Base-by-base conservation (phyloP, 1,140 invertebrate species). In the Drosophila asahinai region DNA sequence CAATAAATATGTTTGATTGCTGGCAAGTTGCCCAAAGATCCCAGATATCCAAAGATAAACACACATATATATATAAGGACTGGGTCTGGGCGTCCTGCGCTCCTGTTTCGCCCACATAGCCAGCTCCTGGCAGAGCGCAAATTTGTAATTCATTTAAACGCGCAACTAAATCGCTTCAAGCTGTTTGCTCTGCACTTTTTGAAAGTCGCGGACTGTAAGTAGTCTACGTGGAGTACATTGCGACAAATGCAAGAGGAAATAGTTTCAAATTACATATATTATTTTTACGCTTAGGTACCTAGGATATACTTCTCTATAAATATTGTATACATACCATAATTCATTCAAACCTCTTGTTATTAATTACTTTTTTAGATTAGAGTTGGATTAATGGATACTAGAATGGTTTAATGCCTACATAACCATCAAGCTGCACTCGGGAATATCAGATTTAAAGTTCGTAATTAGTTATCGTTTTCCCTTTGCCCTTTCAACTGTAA, bases 1-100 rank as follows among this genome's bases (percentile, higher is more conserved):
- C 81, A 87, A 91, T 91, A 91, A 91, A 91, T 91, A 89, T 73
- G 54, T 75, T 91, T 84, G 73, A 91, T 80, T 75, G 76, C 59
- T 91, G 87, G 89, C 89, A 83, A 68, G 62, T 79, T 77, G 72
- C 81, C 89, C 71, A 64, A 68, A 48, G 30, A 64, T 47, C 54
- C 54, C 54, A 54, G 40, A 59, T 40, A 67, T 38, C 42, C 27
- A n/a, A 62, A 42, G 43, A 77, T 55, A 66, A 59, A 60, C 54
- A 57, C 19, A 57, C 25, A 74, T 40, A 25, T 45, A 25, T 45
- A 7, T 25, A 25, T 12, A 19, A 45, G 42, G 22, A 9, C 22
- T 12, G 38, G 48, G 9, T 6, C 40, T 7, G 14, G 40, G 9
- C 11, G 15, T 22, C 19, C 77, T 55, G 33, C 38, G 17, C 61